Evolutionary conservation across 2,797 vertebrate genomes (phyloP), one percentile per base, ranked within the genome.

Genomic region (Ciconia nigra): DNA sequence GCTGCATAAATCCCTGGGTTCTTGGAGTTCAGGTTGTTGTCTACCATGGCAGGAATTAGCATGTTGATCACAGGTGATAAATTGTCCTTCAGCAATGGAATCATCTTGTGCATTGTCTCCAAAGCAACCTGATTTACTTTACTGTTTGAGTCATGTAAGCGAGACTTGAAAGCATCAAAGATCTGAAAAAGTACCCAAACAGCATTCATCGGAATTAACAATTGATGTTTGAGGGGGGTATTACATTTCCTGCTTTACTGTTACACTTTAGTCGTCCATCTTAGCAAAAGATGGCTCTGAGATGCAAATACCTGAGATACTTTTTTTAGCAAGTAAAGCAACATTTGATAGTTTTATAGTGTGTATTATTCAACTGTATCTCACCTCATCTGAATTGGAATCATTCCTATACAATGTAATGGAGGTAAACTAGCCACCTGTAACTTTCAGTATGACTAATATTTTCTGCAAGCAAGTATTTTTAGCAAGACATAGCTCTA

Each of bases 11-110:
- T 98, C 90, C 98, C 98, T 65, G 98, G 98, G 91, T 99, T 99
- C 98, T 99, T 99, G 47, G 99, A 99, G 98, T 99, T 99, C 66
- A 99, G 99, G 98, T 99, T 99, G 98, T 99, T 99, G 98, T 99
- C 99, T 63, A 99, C 99, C 10, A 99, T 97, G 70, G 99, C 99
- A 42, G 99, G 99, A 91, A 99, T 98, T 10, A 99, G 95, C 97
- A 99, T 98, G 97, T 99, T 99, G 97, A 99, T 98, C 89, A 99
- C 98, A 52, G 99, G 99, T 35, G 98, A 98, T 21, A 99, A 93
- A 63, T 98, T 98, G 96, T 99, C 98, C 80, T 98, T 98, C 92
- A 99, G 97, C 96, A 98, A 87, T 5, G 96, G 97, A 89, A 99
- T 98, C 95, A 99, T 99, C 97, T 98, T 98, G 94, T 98, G 98